These are phyloP conservation scores for Venustoraphidia nigricollis DNA, from an alignment of 2,888 invertebrate species.

Conservation along the genomic window DNA sequence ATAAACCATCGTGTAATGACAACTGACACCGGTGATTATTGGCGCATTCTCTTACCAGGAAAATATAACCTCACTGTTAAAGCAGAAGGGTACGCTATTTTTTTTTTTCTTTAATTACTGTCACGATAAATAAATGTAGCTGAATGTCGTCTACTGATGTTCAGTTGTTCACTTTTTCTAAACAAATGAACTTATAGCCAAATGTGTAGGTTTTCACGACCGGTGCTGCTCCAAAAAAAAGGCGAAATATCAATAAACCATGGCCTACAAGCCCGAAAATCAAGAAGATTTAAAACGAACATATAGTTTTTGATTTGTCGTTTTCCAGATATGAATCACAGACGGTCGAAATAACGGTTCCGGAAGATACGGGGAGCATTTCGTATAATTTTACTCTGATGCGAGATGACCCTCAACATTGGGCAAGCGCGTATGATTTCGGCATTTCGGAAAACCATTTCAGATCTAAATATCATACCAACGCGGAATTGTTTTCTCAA, in stretches of 20 bases:
- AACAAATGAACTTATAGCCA: neutral
- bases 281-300: no score
- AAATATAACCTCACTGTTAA: constrained; percentile 62
- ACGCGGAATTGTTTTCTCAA: constrained; percentile 43
- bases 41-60: constrained; percentile 78
- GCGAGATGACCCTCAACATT: constrained; percentile 65
- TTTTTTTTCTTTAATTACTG: constrained; percentile 13
- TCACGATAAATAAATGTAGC: neutral
- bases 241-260: no score
- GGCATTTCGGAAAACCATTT: constrained; percentile 50
- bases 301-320: neutral
- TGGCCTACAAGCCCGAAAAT: no score
- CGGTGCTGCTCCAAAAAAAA: no score
- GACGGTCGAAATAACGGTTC: constrained; percentile 45
- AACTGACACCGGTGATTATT: constrained; percentile 74
- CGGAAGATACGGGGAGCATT: constrained; percentile 34
- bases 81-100: constrained; percentile 42
- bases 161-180: constrained; percentile 1
- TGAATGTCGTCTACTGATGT: neutral
- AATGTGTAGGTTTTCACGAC: no score
- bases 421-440: constrained; percentile 72
- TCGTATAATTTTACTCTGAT: constrained; percentile 64
- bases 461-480: constrained; percentile 46
- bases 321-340: constrained; percentile 41
- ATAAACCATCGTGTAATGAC: constrained; percentile 56